Percentiles rank a stretch among this genome's conserved stretches.
Evolutionary conservation across 2,797 vertebrate genomes (phyloP).

Genomic region (Craterocephalus amniculus): DNA sequence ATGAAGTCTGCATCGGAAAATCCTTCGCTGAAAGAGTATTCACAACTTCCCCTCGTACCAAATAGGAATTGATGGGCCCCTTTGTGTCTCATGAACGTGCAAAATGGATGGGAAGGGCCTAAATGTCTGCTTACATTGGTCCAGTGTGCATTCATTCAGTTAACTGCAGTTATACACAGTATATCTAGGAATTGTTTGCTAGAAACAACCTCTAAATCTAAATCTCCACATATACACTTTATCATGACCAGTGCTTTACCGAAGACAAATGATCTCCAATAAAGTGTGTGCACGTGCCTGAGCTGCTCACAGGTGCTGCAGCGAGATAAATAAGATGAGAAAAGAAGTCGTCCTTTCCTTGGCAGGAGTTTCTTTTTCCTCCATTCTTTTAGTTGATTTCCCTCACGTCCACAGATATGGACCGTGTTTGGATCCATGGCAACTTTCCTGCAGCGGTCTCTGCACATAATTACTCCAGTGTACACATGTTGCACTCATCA

Average conservation of each 20-base stretch:
- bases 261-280: slow-evolving; percentile 62
- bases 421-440: slow-evolving; percentile 58
- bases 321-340: slow-evolving; percentile 67
- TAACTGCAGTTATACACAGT: too few relatives aligned
- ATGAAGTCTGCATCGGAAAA: too few relatives aligned
- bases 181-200: too few relatives aligned
- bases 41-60: too few relatives aligned
- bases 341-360: slow-evolving; percentile 55
- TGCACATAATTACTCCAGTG: slow-evolving; percentile 69
- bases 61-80: too few relatives aligned
- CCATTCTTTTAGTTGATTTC: slow-evolving; percentile 58
- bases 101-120: too few relatives aligned
- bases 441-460: slow-evolving; percentile 53
- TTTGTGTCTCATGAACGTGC: too few relatives aligned
- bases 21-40: too few relatives aligned
- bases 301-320: slow-evolving; percentile 63
- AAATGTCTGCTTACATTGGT: background rate
- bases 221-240: slow-evolving; percentile 9
- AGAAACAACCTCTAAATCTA: slow-evolving; percentile 15
- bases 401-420: slow-evolving; percentile 42
- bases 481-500: slow-evolving; percentile 61
- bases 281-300: slow-evolving; percentile 44
- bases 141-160: background rate
- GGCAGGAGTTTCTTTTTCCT: slow-evolving; percentile 19
- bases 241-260: slow-evolving; percentile 48